Evolutionary conservation across 2,888 invertebrate species (phyloP), one percentile per base, ranked within the genome.

Genomic region (Diarsia brunnea): DNA sequence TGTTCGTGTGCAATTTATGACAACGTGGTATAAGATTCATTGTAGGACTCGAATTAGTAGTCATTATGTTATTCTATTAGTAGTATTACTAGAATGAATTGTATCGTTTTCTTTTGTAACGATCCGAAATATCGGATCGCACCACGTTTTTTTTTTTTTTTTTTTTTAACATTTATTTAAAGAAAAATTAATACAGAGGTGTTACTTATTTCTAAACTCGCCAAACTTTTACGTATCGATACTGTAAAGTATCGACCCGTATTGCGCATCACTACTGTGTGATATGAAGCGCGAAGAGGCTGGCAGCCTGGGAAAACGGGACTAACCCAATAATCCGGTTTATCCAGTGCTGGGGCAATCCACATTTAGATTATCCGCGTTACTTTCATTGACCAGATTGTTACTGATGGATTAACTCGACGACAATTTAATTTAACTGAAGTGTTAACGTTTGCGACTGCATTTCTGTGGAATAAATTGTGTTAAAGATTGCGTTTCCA

Each of bases 371-470:
- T 76, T 73, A 72, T 69, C 61, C 53, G 60, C 51, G 64, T 65
- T 63, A 81, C 67, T 64, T 73, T 73, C 66, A 84, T 81, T 84
- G 65, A 81, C 74, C 65, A 64, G 69, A 67, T 65, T 84, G 71
- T 78, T 78, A 63, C 58, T 69, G 31, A 49, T 19, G 43, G 69
- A 70, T 82, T 68, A 55, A 55, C 63, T 78, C 53, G 53, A n/a
- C 65, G 53, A 64, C 73, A 53, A 63, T 70, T 82, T 78, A 55
- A 70, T 74, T 78, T 55, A 14, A 55, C 31, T 61, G 47, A 8
- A 60, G 60, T 60, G 58, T 60, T 61, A 82, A 77, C 27, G 31
- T 72, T 72, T 81, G 51, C 14, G 16, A 51, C 14, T 49, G 73
- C 65, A 79, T 60, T 69, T 66, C 63, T n/a, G 16, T 58, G 43